Conservation (phyloP, 2,797 vertebrate genomes). For the Lindbergichthys nudifrons region DNA sequence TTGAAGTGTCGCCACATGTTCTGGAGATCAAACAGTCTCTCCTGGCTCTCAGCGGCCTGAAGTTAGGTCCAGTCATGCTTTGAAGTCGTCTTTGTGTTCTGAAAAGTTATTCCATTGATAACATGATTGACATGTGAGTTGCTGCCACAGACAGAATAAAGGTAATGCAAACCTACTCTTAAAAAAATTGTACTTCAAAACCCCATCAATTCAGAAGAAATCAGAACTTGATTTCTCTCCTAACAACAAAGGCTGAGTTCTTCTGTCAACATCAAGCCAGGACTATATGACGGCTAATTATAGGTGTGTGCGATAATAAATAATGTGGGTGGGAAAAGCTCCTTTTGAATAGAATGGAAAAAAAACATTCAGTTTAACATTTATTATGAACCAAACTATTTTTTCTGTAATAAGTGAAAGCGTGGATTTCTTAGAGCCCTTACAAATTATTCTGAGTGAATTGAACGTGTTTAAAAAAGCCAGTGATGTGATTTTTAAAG, state of each 20-base stretch:
- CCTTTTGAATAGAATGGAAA: slow-evolving; percentile 2
- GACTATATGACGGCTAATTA: slow-evolving; percentile 26
- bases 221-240: slow-evolving; percentile 12
- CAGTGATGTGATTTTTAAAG: not conserved
- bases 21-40: slow-evolving; percentile 51
- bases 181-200: slow-evolving; percentile 56
- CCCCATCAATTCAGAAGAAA: slow-evolving; percentile 31
- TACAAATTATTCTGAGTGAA: not conserved
- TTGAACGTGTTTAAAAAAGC: not conserved
- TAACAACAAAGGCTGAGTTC: not conserved
- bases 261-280: not conserved
- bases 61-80: slow-evolving; percentile 52
- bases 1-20: slow-evolving; percentile 60
- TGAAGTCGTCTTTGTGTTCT: slow-evolving; percentile 64
- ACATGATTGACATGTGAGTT: slow-evolving; percentile 50
- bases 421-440: not conserved
- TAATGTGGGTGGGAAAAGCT: not conserved
- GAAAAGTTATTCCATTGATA: slow-evolving; percentile 63
- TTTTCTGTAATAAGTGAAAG: not conserved
- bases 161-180: slow-evolving; percentile 43
- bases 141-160: slow-evolving; percentile 65
- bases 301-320: not conserved
- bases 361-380: not conserved
- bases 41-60: slow-evolving; percentile 42
- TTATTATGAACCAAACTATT: not conserved